These are phyloP conservation scores for Magallana ariakensis DNA, from an alignment of 1,140 invertebrate genomes.

Conservation along the genomic window DNA sequence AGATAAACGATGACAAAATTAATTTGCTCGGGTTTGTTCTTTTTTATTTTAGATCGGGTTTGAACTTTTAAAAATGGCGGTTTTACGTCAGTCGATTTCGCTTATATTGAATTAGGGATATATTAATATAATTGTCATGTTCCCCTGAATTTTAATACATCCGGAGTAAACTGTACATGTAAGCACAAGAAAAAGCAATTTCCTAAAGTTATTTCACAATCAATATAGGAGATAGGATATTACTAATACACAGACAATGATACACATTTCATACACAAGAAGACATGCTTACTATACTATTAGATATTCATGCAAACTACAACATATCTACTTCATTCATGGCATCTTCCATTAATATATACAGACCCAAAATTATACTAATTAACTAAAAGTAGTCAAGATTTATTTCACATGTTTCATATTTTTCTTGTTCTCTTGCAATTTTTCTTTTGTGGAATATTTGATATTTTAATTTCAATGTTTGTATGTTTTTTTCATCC, in stretches of 20 bases:
- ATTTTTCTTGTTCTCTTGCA: neutral
- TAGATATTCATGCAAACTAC: neutral
- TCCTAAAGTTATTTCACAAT: neutral
- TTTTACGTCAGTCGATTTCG: no score
- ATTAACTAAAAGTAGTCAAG: neutral
- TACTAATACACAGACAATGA: neutral
- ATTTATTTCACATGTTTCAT: neutral
- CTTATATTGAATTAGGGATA: no score
- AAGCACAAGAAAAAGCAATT: neutral
- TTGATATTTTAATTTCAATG: no score
- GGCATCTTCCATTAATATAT: neutral
- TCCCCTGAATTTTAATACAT: no score
- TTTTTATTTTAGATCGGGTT: no score
- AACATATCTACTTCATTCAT: neutral
- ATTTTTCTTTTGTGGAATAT: neutral
- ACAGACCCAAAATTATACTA: neutral
- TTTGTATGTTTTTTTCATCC: neutral
- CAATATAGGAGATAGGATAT: neutral
- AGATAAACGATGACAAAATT: no score
- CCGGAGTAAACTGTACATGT: neutral
- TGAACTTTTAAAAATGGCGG: no score
- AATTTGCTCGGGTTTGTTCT: no score
- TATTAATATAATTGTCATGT: no score
- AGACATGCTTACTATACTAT: neutral
- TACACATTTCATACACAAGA: neutral